These are phyloP conservation scores for Tympanuchus pallidicinctus DNA, from an alignment of 2,113 vertebrate species.

Conservation along the genomic window DNA sequence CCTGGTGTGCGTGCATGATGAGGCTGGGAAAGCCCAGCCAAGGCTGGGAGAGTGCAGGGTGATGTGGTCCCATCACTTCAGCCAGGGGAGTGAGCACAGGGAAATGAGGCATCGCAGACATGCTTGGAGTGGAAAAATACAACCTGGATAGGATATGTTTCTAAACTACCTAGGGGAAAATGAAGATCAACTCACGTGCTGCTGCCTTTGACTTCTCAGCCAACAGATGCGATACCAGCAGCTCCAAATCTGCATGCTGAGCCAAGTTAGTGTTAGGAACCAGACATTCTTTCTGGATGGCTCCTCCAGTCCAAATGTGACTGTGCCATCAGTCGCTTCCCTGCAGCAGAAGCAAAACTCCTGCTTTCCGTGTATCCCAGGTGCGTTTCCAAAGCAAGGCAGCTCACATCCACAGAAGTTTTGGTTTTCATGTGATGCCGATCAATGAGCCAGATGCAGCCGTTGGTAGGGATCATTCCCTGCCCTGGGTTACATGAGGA, in stretches of 20 bases:
- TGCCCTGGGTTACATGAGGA: background rate
- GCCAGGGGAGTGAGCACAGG: fast-evolving
- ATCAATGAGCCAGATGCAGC: background rate
- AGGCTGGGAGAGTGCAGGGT: background rate
- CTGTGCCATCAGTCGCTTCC: fast-evolving
- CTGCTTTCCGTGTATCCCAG: fast-evolving
- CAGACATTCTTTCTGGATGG: background rate
- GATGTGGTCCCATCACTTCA: background rate
- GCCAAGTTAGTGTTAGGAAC: background rate
- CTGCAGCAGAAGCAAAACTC: fast-evolving
- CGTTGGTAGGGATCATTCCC: background rate
- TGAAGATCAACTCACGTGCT: background rate
- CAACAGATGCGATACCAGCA: background rate
- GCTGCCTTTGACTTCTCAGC: background rate
- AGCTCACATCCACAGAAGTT: background rate
- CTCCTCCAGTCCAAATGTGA: background rate
- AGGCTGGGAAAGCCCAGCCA: fast-evolving
- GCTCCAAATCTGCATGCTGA: background rate
- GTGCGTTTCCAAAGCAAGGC: background rate
- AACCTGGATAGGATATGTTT: background rate
- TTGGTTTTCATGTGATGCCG: background rate
- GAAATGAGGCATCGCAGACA: background rate
- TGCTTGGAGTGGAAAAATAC: background rate
- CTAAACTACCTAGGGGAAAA: background rate
- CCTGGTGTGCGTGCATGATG: fast-evolving